Base-by-base conservation (phyloP, 35 echinoderm and acorn worm genomes). In the Lytechinus pictus region DNA sequence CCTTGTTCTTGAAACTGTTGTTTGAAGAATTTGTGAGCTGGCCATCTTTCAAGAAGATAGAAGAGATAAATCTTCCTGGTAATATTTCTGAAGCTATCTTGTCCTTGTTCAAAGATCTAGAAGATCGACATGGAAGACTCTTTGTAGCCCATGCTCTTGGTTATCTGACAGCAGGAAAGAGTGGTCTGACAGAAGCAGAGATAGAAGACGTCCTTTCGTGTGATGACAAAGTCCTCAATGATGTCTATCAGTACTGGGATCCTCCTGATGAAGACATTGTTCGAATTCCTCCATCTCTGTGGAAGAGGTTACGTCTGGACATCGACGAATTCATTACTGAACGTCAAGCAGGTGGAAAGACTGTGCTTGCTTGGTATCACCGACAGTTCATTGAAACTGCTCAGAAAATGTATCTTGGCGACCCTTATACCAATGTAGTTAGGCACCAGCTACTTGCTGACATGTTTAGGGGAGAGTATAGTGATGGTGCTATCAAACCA, bases 181-280 rank as follows among this genome's bases (percentile, higher is more conserved):
- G 96, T 51, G 97, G 97, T 24, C 71, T 97, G 24, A 97, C 97
- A 27, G 95, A 97, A 56, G 91, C 89, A 21, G 97, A 98, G 55
- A 61, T 98, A 21, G 95, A 97, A 56, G 97, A 98, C 54, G 96
- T 98, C 52, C 96, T 98, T 1, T 98, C 97, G 10, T 97, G 96
- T 91, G 97, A 98, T 96, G 97, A 98, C 54, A 66, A 95, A 86
- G 97, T 96, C 11, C 96, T 98, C 1, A 96, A 97, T 89, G 97
- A 94, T 93, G 96, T 98, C 10, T 98, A 98, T 90, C 97, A 98
- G 56, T 98, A 98, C 90, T 98, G 97, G 97, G 97, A 98, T 56
- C 97, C 97, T 54, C 97, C 97, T 5, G 86, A 57, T 21, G 96
- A 97, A 71, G 96, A 72, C 1, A 91, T 98, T 5, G 95, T 98